Conservation (phyloP, 2,797 vertebrate species). For the Naso thynnoides region DNA sequence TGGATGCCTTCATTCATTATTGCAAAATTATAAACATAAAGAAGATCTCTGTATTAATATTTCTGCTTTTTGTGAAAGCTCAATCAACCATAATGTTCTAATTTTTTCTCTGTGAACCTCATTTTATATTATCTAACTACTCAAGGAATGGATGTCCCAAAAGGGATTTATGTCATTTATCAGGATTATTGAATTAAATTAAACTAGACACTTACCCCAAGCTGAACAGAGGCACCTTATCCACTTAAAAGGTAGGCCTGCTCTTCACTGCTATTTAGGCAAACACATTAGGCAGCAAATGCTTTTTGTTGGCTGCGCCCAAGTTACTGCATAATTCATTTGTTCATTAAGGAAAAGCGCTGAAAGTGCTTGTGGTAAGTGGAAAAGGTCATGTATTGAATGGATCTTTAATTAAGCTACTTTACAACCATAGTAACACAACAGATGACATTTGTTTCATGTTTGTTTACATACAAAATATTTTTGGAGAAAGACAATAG, state of each 20-base stretch:
- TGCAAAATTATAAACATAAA: constrained; percentile 91
- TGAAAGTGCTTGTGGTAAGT: constrained; percentile 79
- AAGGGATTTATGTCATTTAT: constrained; percentile 93
- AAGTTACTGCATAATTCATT: constrained; percentile 83
- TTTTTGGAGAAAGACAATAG: constrained; percentile 47
- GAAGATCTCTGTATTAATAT: constrained; percentile 91
- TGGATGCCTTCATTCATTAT: constrained; percentile 91
- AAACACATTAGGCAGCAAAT: constrained; percentile 84
- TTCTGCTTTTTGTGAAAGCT: constrained; percentile 90
- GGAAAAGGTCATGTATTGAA: constrained; percentile 81
- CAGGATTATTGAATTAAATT: constrained; percentile 93
- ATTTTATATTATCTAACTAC: constrained; percentile 90
- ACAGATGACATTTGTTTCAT: constrained; percentile 68
- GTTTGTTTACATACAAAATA: constrained; percentile 69
- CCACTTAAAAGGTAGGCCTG: constrained; percentile 85
- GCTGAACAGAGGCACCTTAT: constrained; percentile 82
- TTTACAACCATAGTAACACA: constrained; percentile 78
- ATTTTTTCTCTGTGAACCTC: constrained; percentile 90
- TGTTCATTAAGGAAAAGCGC: constrained; percentile 80
- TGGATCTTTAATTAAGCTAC: constrained; percentile 81
- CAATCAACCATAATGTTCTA: constrained; percentile 92
- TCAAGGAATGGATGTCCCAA: constrained; percentile 89
- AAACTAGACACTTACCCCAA: constrained; percentile 88
- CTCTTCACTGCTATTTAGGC: constrained; percentile 85
- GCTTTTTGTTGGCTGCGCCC: constrained; percentile 79